phyloP scores from a whole-genome alignment of 2,113 vertebrate species.

The Mastomys coucha region DNA sequence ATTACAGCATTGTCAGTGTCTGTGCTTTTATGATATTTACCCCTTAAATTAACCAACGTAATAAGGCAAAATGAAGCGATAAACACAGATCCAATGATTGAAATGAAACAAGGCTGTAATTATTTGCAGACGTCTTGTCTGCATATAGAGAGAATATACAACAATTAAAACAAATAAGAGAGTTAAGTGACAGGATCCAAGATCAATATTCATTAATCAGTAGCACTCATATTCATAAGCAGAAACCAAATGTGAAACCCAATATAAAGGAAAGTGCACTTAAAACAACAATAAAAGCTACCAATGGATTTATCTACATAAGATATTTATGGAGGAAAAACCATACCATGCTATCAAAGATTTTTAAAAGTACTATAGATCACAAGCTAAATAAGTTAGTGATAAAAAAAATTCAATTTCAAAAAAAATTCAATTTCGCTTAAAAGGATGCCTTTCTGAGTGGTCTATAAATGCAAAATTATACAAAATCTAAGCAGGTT shows the following conservation, averaged over 20 bases:
- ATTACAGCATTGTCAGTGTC: not conserved
- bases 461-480: not conserved
- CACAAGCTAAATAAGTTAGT: not conserved
- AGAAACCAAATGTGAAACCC: conserved; percentile 27
- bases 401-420: not conserved
- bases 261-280: conserved; percentile 19
- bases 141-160: not conserved
- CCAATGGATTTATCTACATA: not conserved
- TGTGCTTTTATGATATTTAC: not conserved
- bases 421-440: conserved; percentile 16
- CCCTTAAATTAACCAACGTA: not conserved
- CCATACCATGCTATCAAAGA: not conserved
- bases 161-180: conserved; percentile 1
- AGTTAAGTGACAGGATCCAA: not conserved
- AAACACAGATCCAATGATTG: not conserved
- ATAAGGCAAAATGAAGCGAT: not conserved
- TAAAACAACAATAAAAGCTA: conserved; percentile 19
- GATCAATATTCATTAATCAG: conserved; percentile 23
- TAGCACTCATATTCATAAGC: not conserved
- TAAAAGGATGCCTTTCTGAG: conserved; percentile 6
- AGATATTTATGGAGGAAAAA: conserved; percentile 30
- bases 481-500: not conserved
- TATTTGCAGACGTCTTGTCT: conserved; percentile 1
- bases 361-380: not conserved
- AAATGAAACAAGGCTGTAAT: conserved; percentile 38